Base-by-base conservation (phyloP, 2,797 vertebrate genomes). In the Paguma larvata region DNA sequence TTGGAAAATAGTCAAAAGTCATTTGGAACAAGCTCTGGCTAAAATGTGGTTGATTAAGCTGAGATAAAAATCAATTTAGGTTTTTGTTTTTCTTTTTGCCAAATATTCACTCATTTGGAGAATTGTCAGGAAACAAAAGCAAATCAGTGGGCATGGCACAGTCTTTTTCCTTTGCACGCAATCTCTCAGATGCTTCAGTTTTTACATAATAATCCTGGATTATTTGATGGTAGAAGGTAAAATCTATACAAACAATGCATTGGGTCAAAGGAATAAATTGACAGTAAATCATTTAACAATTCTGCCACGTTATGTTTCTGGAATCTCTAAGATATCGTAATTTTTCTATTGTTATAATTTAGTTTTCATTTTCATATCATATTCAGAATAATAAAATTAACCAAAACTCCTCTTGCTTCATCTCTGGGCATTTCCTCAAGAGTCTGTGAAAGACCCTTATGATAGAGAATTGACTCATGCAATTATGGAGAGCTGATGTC, bases 41-140 rank as follows among this genome's bases (percentile, higher is more conserved):
- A 84, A 86, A 89, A 95, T 91, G 82, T 68, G n/a, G 67, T 38
- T 95, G 77, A 95, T 95, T 94, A 88, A 89, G 21, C 46, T 72
- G 85, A 93, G 8, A 85, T 72, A 75, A 80, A 96, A 97, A 96
- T 97, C 75, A 90, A 70, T 95, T 89, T 51, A 59, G n/a, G 23
- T 16, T 16, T 23, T 65, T 46, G 38, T n/a, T 10, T 65, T 41
- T 34, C 19, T 7, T 46, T 67, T n/a, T 34, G 38, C 18, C 51
- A 84, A 80, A 63, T 82, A 72, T 48, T 70, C 15, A 75, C 30
- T 89, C 34, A 34, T 56, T 80, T 86, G 70, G n/a, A 89, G 86
- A 92, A 96, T 44, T 95, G 46, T 94, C 38, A 94, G 27, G 70
- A 96, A 91, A 85, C 51, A 87, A 85, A 84, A 94, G 70, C 21